phyloP scores from a whole-genome alignment of 2,888 invertebrate genomes.

The Invenusta paracnida region DNA sequence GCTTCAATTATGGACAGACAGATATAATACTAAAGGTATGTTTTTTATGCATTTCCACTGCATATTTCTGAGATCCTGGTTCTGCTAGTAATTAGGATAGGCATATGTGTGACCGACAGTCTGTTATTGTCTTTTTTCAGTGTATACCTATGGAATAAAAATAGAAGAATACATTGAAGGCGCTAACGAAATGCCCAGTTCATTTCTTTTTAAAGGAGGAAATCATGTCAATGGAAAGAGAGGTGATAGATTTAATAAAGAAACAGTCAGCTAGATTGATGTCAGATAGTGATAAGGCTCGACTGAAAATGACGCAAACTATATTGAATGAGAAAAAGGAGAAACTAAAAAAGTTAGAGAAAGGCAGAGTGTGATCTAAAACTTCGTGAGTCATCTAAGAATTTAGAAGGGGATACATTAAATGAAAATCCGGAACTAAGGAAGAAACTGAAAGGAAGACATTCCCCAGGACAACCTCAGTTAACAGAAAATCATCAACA shows the following conservation, averaged over 20 bases:
- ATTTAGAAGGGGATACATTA: not conserved
- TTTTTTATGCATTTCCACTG: no score
- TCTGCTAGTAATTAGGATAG: no score
- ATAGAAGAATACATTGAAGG: no score
- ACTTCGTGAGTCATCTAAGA: not conserved
- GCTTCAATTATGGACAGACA: no score
- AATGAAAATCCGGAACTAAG: constrained; percentile 27
- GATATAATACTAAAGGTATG: no score
- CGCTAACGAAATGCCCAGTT: not conserved
- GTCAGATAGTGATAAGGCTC: not conserved
- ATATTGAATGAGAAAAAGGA: not conserved
- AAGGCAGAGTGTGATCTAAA: not conserved
- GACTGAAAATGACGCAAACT: not conserved
- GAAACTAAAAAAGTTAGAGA: not conserved
- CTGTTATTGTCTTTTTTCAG: no score
- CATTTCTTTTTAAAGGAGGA: not conserved
- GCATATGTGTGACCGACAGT: no score
- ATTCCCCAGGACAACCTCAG: constrained; percentile 7
- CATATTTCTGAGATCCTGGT: no score
- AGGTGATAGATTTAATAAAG: not conserved
- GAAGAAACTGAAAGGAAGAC: constrained; percentile 31
- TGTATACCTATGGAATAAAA: no score
- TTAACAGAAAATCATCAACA: constrained; percentile 31
- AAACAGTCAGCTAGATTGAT: not conserved
- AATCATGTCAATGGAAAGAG: not conserved